Percentiles rank a stretch among this genome's conserved stretches.
Conservation (phyloP, 1,140 invertebrate genomes). For the Leptopilina clavipes region DNA sequence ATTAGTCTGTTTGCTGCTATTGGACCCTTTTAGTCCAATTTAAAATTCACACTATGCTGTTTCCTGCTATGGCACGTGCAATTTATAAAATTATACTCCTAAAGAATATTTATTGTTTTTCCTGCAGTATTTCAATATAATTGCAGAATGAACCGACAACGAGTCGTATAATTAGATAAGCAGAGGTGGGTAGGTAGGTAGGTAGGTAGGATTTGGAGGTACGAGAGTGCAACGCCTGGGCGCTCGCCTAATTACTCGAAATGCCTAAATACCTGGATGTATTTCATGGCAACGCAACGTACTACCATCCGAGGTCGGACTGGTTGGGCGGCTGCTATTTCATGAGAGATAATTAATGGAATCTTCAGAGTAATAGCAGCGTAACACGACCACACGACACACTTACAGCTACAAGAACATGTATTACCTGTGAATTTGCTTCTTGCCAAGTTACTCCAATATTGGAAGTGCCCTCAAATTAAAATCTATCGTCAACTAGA, state of each 20-base stretch:
- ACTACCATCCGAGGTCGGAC: conserved; percentile 36
- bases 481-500: conserved; percentile 1
- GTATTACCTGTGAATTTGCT: conserved; percentile 26
- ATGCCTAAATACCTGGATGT: conserved; percentile 60
- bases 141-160: background rate
- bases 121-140: background rate
- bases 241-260: conserved; percentile 58
- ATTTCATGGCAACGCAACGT: conserved; percentile 52
- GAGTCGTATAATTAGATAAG: conserved; percentile 25
- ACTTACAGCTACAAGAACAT: conserved; percentile 2
- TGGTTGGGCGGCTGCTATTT: conserved; percentile 29
- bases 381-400: conserved; percentile 49
- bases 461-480: conserved; percentile 25
- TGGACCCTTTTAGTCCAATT: too few species aligned
- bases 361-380: conserved; percentile 56
- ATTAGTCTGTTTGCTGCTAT: too few species aligned
- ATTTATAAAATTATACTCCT: too few species aligned
- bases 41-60: too few species aligned
- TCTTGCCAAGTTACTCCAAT: conserved; percentile 14
- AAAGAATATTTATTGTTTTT: background rate
- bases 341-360: conserved; percentile 58
- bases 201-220: conserved; percentile 4
- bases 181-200: background rate
- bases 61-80: too few species aligned
- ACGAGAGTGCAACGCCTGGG: conserved; percentile 18